These are phyloP conservation scores for Pampusana beccarii DNA, from an alignment of 2,113 vertebrate species.

Conservation along the genomic window DNA sequence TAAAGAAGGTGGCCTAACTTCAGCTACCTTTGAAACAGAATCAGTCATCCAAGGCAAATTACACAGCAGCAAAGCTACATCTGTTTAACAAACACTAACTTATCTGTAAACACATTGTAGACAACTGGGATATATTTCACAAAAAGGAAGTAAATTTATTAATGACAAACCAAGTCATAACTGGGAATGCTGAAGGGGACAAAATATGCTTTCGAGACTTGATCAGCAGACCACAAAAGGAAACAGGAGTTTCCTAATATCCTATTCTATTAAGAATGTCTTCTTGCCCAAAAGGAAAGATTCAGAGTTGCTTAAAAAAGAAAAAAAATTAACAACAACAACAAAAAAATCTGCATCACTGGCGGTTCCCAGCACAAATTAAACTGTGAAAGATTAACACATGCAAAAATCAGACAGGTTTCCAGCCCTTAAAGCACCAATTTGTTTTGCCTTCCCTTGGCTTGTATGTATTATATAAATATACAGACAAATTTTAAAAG, in stretches of 20 bases:
- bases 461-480: not conserved
- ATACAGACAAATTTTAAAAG: not conserved
- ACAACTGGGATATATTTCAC: not conserved
- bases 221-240: not conserved
- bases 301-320: not conserved
- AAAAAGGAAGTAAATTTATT: not conserved
- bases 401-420: not conserved
- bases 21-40: not conserved
- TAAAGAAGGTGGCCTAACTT: not conserved
- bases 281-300: not conserved
- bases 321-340: too few species aligned
- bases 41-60: not conserved
- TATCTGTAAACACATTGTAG: not conserved
- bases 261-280: not conserved
- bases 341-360: not conserved
- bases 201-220: not conserved
- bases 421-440: not conserved
- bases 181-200: not conserved
- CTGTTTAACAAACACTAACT: not conserved
- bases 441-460: not conserved
- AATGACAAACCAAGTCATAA: not conserved
- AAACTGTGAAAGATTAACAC: not conserved
- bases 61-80: not conserved
- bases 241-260: not conserved
- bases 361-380: not conserved